Percentiles rank a stretch among this genome's conserved stretches.
phyloP scores from a whole-genome alignment of 1,140 invertebrate species.

The Bathynomus jamesi region DNA sequence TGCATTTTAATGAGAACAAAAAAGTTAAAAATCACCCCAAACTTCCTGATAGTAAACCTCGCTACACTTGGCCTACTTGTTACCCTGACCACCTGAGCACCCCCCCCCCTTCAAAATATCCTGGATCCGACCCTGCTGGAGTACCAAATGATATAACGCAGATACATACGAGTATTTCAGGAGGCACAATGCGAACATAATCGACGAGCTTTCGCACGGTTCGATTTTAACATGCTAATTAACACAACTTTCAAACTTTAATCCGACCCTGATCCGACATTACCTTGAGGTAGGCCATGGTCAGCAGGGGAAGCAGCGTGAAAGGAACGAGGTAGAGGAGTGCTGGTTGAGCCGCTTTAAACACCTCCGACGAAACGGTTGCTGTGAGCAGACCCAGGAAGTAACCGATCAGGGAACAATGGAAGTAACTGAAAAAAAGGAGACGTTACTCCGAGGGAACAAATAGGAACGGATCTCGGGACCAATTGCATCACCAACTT shows the following conservation, averaged over 20 bases:
- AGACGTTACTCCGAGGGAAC: too few species aligned
- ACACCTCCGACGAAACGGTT: slow-evolving; percentile 92
- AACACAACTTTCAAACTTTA: background rate
- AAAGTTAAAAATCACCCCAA: too few species aligned
- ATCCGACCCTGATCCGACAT: background rate
- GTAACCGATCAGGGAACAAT: slow-evolving; percentile 95
- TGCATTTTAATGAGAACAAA: too few species aligned
- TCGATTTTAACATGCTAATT: background rate
- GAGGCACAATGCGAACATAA: background rate
- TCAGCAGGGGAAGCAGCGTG: slow-evolving; percentile 86
- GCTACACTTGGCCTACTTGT: too few species aligned
- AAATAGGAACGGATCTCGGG: too few species aligned
- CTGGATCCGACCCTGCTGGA: background rate
- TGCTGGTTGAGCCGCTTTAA: slow-evolving; percentile 95
- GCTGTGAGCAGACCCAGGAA: slow-evolving; percentile 93
- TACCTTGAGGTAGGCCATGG: slow-evolving; percentile 97
- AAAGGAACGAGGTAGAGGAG: slow-evolving; percentile 94
- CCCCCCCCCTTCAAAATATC: too few species aligned
- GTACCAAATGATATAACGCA: background rate
- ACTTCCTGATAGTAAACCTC: too few species aligned
- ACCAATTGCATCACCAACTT: too few species aligned
- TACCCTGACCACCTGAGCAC: too few species aligned
- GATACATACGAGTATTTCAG: background rate
- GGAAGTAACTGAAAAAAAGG: slow-evolving; percentile 81
- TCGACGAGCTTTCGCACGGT: background rate